phyloP scores from a whole-genome alignment of 2,113 vertebrate genomes.

The Artemisiospiza belli region DNA sequence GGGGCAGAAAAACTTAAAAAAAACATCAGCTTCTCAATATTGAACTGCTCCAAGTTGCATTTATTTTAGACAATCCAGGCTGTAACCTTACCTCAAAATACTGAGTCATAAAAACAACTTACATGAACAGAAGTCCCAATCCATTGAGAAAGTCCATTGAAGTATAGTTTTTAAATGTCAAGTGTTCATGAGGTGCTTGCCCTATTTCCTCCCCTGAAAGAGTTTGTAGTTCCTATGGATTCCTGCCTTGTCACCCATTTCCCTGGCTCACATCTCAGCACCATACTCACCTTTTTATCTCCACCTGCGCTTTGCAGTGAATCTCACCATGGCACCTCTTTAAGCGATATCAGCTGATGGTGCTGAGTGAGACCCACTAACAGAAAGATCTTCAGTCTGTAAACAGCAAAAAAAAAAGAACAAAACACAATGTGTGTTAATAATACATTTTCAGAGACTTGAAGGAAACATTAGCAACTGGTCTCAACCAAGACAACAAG shows the following conservation, averaged over 20 bases:
- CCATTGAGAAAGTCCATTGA: not conserved
- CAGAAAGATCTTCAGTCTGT: not conserved
- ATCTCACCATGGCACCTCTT: not conserved
- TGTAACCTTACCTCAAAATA: not conserved
- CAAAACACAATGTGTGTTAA: not conserved
- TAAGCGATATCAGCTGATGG: not conserved
- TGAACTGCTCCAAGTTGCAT: not conserved
- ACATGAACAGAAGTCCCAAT: not conserved
- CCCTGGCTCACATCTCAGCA: not conserved
- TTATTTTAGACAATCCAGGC: not conserved
- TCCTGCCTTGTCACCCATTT: not conserved
- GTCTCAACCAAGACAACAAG: not conserved
- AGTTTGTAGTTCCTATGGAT: not conserved
- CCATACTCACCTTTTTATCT: not conserved
- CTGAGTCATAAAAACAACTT: not conserved
- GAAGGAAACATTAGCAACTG: not conserved
- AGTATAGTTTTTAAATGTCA: not conserved
- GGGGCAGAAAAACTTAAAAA: not conserved
- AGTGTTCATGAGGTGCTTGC: not conserved
- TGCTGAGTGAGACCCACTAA: not conserved
- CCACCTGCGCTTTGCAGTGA: not conserved
- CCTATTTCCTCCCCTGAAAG: not conserved
- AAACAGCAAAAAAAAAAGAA: not conserved
- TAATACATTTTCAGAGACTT: not conserved
- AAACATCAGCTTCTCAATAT: not conserved